A percentile compares a stretch with the other conserved stretches of the same genome.
phyloP scores from a whole-genome alignment of 23 tunicate species.

The Trididemnum clinides region DNA sequence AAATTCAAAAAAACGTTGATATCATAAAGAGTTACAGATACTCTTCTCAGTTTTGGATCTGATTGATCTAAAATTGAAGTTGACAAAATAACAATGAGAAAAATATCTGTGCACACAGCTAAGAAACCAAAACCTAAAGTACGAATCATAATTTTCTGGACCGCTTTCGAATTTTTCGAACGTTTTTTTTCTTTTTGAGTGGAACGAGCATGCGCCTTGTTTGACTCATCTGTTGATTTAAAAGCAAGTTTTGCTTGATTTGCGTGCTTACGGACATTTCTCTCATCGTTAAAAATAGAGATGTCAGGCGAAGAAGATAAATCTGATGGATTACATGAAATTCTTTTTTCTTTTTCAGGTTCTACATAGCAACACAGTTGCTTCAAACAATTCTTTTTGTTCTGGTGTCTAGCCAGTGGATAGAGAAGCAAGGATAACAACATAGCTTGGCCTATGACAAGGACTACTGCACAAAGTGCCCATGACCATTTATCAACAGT shows the following conservation, averaged over 20 bases:
- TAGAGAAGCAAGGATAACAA: background rate
- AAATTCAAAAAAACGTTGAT: slow-evolving; percentile 15
- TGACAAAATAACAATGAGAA: background rate
- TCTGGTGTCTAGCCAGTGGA: background rate
- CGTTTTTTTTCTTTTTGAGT: background rate
- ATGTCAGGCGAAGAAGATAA: background rate
- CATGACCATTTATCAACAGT: slow-evolving; percentile 1
- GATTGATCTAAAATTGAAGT: background rate
- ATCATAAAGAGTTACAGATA: slow-evolving; percentile 8
- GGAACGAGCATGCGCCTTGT: background rate
- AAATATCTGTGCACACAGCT: background rate
- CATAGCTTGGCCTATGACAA: slow-evolving; percentile 19
- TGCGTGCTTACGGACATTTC: background rate
- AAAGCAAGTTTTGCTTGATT: background rate
- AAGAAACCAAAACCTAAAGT: background rate
- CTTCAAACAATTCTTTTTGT: background rate
- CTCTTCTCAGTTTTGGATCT: background rate
- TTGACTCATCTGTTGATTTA: background rate
- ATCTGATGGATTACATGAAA: too few species aligned
- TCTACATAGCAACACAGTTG: background rate
- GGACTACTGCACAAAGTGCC: slow-evolving; percentile 16
- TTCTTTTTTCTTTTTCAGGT: background rate
- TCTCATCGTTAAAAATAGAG: background rate
- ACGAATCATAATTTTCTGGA: background rate
- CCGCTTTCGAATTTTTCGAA: background rate